Evolutionary conservation across 2,888 invertebrate species (phyloP), one percentile per base, ranked within the genome.

Genomic region (Hylaea fasciaria): DNA sequence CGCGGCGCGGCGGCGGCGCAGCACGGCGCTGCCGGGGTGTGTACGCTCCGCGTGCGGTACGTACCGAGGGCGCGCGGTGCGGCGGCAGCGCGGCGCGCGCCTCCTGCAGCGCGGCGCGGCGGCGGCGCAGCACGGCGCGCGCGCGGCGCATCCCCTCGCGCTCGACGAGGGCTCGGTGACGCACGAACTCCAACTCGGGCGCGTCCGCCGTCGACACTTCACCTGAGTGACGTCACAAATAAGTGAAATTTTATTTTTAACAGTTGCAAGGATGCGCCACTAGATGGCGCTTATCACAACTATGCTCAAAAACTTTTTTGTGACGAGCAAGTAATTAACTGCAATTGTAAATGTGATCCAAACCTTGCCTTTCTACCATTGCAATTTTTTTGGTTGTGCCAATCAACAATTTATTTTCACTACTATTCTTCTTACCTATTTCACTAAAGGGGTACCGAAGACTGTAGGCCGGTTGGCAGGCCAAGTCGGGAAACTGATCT

Each of bases 131-230:
- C 50, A 95, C 96, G 63, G 96, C 96, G 69, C 96, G 94, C n/a
- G 96, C 96, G 1, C 96, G 93, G n/a, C 96, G 93, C 81, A 97
- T 96, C 16, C 96, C 96, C 76, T 97, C 97, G 7, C 96, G 87
- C 78, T 97, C 97, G 41, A 97, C 91, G 69, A 96, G 94, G 49
- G 97, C 96, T 52, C 97, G 94, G 78, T 97, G 96, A 47, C 96
- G 94, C 74, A 97, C 96, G 89, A 97, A 97, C 82, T 97, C 97
- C 53, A 97, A 82, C 76, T 97, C 97, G 16, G 96, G 85, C 0
- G 86, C 78, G 65, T 87, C 89, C 2, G 85, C 88, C 1, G 82
- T 70, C 0, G 78, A 61, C 8, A 86, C 88, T 0, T 80, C 69
- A 10, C 85, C 86, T 87, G 46, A 0, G 52, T 37, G 9, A 49